Percentiles rank a stretch among this genome's conserved stretches.
Evolutionary conservation across 1,140 invertebrate genomes (phyloP).

Genomic region (Drosophila tani): DNA sequence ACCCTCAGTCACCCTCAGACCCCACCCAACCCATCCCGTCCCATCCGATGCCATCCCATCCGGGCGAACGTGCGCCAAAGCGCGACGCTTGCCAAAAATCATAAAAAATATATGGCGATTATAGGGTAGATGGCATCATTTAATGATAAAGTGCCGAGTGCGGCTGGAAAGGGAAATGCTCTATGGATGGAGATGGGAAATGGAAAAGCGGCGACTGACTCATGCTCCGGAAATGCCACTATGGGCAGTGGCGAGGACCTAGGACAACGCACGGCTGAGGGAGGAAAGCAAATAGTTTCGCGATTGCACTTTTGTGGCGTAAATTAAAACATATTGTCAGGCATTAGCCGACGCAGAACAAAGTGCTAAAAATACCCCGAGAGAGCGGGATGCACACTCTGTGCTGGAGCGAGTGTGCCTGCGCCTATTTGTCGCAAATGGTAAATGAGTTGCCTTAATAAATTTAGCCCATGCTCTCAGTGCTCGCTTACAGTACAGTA

Average conservation of each 20-base stretch:
- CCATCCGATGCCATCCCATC: constrained; percentile 2
- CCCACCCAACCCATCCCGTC: not conserved
- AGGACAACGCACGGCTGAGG: constrained; percentile 19
- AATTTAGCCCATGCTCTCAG: constrained; percentile 73
- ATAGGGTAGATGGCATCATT: constrained; percentile 53
- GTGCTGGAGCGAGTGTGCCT: constrained; percentile 46
- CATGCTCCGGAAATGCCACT: constrained; percentile 50
- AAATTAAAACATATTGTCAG: constrained; percentile 83
- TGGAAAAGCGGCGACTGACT: constrained; percentile 28
- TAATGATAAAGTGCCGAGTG: constrained; percentile 54
- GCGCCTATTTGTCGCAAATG: constrained; percentile 66
- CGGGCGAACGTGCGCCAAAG: constrained; percentile 73
- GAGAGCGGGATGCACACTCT: constrained; percentile 50
- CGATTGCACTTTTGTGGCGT: constrained; percentile 60
- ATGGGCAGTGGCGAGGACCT: constrained; percentile 28
- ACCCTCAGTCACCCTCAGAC: not conserved
- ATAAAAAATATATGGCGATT: constrained; percentile 74
- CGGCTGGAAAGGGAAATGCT: constrained; percentile 6
- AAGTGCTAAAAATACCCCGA: constrained; percentile 65
- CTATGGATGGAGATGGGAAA: constrained; percentile 9
- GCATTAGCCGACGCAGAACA: constrained; percentile 52
- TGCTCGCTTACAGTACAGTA: constrained; percentile 43
- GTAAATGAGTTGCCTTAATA: constrained; percentile 78
- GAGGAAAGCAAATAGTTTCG: constrained; percentile 55
- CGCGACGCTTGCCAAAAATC: constrained; percentile 71